Conservation (phyloP, 2,888 invertebrate species). For the Prosopocoilus inquinatus region DNA sequence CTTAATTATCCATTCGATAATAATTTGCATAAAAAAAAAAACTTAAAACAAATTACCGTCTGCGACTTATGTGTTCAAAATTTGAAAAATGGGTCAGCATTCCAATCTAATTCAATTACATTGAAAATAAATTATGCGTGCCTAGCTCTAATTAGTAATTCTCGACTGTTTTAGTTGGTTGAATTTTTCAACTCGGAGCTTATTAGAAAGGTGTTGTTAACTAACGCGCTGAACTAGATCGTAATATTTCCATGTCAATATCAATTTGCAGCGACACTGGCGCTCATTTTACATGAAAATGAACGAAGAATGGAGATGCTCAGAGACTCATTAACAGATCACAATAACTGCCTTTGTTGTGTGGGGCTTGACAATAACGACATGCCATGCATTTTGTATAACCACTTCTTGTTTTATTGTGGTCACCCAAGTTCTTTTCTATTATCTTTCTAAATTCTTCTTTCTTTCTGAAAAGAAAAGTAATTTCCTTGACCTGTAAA, state of each 20-base stretch:
- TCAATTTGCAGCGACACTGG: constrained; percentile 28
- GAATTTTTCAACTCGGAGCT: constrained; percentile 9
- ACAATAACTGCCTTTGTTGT: constrained; percentile 47
- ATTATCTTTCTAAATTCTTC: too few species aligned
- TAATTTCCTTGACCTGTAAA: too few species aligned
- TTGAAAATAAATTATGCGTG: constrained; percentile 12
- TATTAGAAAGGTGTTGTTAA: constrained; percentile 15
- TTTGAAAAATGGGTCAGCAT: constrained; percentile 11
- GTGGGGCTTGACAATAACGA: constrained; percentile 42
- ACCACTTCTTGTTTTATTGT: constrained; percentile 38
- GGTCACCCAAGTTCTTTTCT: constrained; percentile 15
- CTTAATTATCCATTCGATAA: too few species aligned
- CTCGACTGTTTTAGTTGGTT: constrained; percentile 1
- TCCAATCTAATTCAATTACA: constrained; percentile 13
- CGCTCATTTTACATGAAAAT: constrained; percentile 29
- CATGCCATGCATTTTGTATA: constrained; percentile 41
- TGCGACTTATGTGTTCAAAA: background rate
- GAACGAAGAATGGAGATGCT: constrained; percentile 38
- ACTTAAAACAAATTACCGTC: too few species aligned
- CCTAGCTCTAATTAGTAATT: constrained; percentile 13
- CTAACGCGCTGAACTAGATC: constrained; percentile 2
- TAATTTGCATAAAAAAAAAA: too few species aligned
- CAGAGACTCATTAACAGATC: constrained; percentile 46
- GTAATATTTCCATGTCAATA: constrained; percentile 23
- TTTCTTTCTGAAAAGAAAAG: too few species aligned